A percentile compares a stretch with the other conserved stretches of the same genome.
phyloP scores from a whole-genome alignment of 2,888 invertebrate species.

The Automeris io region DNA sequence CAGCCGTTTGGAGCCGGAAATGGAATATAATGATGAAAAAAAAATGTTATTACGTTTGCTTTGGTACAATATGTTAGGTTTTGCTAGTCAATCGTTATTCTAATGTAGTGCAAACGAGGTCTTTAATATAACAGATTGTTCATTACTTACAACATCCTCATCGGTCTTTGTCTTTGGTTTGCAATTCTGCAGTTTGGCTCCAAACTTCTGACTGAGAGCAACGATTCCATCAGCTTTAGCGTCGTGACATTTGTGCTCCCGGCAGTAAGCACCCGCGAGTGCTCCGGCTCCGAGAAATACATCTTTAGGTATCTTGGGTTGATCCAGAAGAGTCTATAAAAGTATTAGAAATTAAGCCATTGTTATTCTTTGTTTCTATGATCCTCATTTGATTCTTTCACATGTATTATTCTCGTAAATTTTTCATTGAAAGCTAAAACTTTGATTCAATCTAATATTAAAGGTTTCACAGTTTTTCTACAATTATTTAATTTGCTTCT shows the following conservation, averaged over 20 bases:
- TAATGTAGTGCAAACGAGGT: background rate
- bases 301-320: slow-evolving; percentile 79
- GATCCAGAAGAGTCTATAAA: slow-evolving; percentile 75
- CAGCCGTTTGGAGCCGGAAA: no score
- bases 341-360: background rate
- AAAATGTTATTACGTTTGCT: no score
- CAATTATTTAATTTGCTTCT: no score
- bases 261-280: slow-evolving; percentile 83
- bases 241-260: slow-evolving; percentile 78
- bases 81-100: background rate
- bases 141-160: slow-evolving; percentile 77
- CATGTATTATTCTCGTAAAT: no score
- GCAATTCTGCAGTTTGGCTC: slow-evolving; percentile 81
- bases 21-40: no score
- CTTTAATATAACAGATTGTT: background rate
- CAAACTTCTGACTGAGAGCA: slow-evolving; percentile 79
- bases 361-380: no score
- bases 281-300: slow-evolving; percentile 86
- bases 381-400: no score
- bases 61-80: no score
- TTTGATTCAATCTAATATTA: no score
- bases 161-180: slow-evolving; percentile 79
- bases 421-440: no score
- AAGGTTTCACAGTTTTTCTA: no score
- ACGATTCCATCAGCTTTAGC: slow-evolving; percentile 74